These are phyloP conservation scores for Brachyopa scutellaris DNA, from an alignment of 2,888 invertebrate species.

Conservation along the genomic window DNA sequence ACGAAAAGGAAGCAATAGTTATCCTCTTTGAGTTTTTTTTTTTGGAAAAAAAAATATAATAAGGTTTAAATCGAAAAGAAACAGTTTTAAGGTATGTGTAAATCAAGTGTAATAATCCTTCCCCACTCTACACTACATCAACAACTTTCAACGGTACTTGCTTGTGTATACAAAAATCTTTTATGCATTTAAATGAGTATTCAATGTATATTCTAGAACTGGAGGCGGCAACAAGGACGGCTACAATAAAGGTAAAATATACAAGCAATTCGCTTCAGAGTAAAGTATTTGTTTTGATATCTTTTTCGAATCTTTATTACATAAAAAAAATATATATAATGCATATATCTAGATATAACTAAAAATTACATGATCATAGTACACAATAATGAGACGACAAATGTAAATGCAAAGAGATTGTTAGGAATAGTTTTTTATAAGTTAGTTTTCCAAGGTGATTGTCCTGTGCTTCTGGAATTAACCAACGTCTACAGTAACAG, in stretches of 20 bases:
- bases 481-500: too few relatives aligned
- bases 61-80: slow-evolving; percentile 58
- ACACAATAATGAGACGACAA: background rate
- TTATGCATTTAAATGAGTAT: slow-evolving; percentile 80
- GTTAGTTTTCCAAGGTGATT: too few relatives aligned
- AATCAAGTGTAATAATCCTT: slow-evolving; percentile 56
- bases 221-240: slow-evolving; percentile 97
- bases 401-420: background rate
- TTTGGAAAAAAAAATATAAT: slow-evolving; percentile 39
- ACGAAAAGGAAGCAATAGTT: slow-evolving; percentile 32
- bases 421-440: background rate
- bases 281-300: slow-evolving; percentile 78
- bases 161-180: slow-evolving; percentile 73
- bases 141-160: slow-evolving; percentile 74
- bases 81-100: slow-evolving; percentile 56
- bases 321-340: slow-evolving; percentile 59
- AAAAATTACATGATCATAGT: background rate
- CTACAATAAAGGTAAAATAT: slow-evolving; percentile 96
- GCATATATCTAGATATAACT: slow-evolving; percentile 14
- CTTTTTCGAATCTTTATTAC: slow-evolving; percentile 65
- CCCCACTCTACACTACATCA: slow-evolving; percentile 65
- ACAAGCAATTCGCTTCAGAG: slow-evolving; percentile 80
- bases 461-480: too few relatives aligned
- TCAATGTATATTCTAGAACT: slow-evolving; percentile 85
- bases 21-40: slow-evolving; percentile 30